These are phyloP conservation scores for Peromyscus californicus DNA, from an alignment of 2,113 vertebrate genomes.

Conservation along the genomic window DNA sequence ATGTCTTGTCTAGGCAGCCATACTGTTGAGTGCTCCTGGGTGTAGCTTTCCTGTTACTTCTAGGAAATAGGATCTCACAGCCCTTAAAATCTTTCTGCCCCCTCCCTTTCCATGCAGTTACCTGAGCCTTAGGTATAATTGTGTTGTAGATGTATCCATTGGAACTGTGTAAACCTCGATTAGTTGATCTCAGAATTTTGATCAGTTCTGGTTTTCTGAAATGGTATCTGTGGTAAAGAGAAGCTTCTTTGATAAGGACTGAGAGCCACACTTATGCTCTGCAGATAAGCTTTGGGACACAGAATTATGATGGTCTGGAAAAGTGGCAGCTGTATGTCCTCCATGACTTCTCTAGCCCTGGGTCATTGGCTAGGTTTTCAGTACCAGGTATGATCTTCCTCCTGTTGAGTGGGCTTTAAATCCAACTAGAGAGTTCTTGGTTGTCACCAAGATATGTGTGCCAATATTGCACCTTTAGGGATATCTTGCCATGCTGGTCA, in stretches of 20 bases:
- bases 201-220: not conserved
- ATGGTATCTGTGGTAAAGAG: not conserved
- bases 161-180: not conserved
- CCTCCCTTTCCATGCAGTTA: not conserved
- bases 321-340: not conserved
- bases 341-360: not conserved
- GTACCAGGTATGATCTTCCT: not conserved
- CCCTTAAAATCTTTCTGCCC: not conserved
- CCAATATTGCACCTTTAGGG: not conserved
- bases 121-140: not conserved
- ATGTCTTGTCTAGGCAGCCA: not conserved
- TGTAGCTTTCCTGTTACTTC: not conserved
- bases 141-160: not conserved
- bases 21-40: not conserved
- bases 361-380: not conserved
- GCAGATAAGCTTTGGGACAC: no score
- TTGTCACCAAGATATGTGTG: not conserved
- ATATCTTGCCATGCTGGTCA: not conserved
- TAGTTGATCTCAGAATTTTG: not conserved
- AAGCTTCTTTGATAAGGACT: not conserved
- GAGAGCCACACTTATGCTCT: not conserved
- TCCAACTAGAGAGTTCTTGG: not conserved
- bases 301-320: not conserved
- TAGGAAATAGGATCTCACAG: not conserved
- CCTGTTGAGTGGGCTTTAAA: not conserved